A percentile compares a stretch with the other conserved stretches of the same genome.
phyloP scores from a whole-genome alignment of 1,140 invertebrate species.

The Aradophagus sp. region DNA sequence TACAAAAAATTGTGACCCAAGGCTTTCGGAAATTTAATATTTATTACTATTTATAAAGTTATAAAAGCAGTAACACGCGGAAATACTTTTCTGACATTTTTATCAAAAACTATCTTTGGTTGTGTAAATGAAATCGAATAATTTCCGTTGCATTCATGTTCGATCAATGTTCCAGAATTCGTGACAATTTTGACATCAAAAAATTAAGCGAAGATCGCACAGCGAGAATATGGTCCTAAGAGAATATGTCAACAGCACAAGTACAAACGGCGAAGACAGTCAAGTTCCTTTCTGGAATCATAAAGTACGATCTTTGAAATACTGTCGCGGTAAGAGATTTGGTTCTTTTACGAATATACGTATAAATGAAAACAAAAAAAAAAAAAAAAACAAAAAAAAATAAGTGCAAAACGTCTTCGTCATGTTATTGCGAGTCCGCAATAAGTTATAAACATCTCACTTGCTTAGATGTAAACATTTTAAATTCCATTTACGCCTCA shows the following conservation, averaged over 20 bases:
- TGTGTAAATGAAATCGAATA: too few species aligned
- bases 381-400: too few species aligned
- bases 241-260: conserved; percentile 44
- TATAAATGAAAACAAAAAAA: too few species aligned
- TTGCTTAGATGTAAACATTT: conserved; percentile 32
- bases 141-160: too few species aligned
- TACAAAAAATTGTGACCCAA: too few species aligned
- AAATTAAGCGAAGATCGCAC: conserved; percentile 69
- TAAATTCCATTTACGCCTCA: conserved; percentile 41
- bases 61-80: too few species aligned
- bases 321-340: conserved; percentile 4
- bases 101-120: too few species aligned
- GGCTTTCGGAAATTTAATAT: too few species aligned
- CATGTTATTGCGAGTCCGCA: conserved; percentile 26
- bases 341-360: conserved; percentile 19
- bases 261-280: conserved; percentile 52
- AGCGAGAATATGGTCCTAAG: conserved; percentile 22
- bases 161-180: conserved; percentile 74
- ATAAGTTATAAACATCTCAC: conserved; percentile 32
- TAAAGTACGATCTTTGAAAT: conserved; percentile 29
- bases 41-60: too few species aligned
- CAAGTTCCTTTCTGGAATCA: conserved; percentile 55
- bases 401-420: conserved; percentile 42
- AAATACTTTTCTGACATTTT: too few species aligned
- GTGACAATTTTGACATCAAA: conserved; percentile 78